These are phyloP conservation scores for Antheraea pernyi DNA, from an alignment of 1,140 invertebrate species.

Conservation along the genomic window DNA sequence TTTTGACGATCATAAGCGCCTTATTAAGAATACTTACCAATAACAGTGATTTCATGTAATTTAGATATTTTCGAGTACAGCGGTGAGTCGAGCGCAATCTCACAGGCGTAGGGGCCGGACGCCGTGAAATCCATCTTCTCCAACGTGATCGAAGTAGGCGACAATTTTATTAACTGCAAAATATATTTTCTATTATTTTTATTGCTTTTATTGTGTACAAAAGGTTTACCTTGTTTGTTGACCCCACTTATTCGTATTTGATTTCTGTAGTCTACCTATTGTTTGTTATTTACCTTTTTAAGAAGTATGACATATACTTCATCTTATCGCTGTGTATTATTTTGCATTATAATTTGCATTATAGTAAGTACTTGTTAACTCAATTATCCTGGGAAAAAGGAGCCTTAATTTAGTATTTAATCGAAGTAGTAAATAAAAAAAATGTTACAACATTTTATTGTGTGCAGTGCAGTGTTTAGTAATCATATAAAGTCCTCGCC, in stretches of 20 bases:
- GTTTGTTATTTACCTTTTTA: no score
- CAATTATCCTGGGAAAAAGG: no score
- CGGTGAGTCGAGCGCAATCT: conserved; percentile 84
- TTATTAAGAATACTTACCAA: conserved; percentile 78
- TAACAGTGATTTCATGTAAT: conserved; percentile 82
- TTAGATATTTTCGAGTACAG: conserved; percentile 85
- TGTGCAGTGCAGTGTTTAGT: no score
- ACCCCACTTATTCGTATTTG: neutral
- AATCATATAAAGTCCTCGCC: no score
- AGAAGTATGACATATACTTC: no score
- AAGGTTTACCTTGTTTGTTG: neutral
- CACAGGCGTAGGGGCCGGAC: conserved; percentile 84
- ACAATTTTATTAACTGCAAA: conserved; percentile 79
- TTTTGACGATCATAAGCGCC: no score
- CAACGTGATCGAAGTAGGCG: conserved; percentile 83
- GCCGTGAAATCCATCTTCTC: conserved; percentile 83
- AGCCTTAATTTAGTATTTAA: no score
- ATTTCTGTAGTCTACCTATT: neutral
- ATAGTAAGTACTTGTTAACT: no score
- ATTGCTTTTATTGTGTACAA: neutral
- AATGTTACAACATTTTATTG: no score
- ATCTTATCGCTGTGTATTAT: no score
- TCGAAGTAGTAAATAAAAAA: no score
- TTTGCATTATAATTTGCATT: no score
- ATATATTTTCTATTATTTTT: neutral